Conservation (phyloP, 2,888 invertebrate species). For the Cephus sareptanus region DNA sequence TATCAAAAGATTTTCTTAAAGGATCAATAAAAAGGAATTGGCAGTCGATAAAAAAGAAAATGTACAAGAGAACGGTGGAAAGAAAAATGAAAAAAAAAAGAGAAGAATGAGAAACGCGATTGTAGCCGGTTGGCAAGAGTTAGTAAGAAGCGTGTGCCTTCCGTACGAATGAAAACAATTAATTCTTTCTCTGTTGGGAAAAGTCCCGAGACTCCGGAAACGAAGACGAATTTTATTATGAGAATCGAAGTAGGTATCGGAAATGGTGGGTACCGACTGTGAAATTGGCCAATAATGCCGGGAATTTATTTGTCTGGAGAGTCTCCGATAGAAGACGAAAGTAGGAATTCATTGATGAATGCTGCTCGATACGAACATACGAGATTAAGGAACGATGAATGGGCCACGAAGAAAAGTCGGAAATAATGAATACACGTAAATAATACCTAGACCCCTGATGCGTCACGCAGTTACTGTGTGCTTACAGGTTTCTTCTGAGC, state of each 20-base stretch:
- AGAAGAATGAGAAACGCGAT: not conserved
- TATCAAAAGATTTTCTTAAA: not conserved
- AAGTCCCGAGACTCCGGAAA: not conserved
- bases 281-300: slow-evolving; percentile 43
- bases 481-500: not conserved
- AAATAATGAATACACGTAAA: no score
- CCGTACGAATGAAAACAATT: not conserved
- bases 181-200: not conserved
- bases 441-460: no score
- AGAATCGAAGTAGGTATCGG: no score
- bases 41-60: not conserved
- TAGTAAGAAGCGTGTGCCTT: not conserved
- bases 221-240: not conserved
- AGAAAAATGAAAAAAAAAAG: not conserved
- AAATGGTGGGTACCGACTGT: slow-evolving; percentile 11
- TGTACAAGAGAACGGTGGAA: no score
- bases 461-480: not conserved
- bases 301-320: slow-evolving; percentile 28
- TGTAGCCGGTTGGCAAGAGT: not conserved
- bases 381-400: not conserved
- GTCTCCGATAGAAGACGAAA: not conserved
- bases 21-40: not conserved
- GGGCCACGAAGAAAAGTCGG: not conserved
- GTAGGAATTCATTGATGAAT: not conserved
- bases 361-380: not conserved